phyloP scores from a whole-genome alignment of 2,113 vertebrate species.

The Arenaria interpres region DNA sequence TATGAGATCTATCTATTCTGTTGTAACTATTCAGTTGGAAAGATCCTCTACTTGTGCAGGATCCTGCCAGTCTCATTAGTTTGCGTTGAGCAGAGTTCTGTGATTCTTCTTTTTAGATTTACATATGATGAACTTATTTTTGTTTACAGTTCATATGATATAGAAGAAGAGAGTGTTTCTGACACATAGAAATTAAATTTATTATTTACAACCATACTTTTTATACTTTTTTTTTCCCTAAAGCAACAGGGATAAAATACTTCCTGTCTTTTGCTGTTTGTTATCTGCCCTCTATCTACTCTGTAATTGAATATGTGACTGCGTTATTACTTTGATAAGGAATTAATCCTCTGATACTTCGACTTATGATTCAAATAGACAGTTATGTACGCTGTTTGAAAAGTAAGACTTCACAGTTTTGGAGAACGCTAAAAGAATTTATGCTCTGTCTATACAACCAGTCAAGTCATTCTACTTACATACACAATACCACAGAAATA shows the following conservation, averaged over 20 bases:
- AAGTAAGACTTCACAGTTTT: neutral
- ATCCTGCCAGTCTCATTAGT: neutral
- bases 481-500: neutral
- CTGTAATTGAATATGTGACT: neutral
- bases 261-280: neutral
- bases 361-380: neutral
- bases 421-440: neutral
- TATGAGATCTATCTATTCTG: neutral
- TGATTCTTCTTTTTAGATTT: neutral
- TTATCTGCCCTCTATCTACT: neutral
- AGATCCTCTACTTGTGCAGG: neutral
- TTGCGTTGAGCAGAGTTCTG: neutral
- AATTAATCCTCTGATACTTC: neutral
- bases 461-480: neutral
- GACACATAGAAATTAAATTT: neutral
- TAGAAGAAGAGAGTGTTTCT: neutral
- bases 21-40: neutral
- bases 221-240: neutral
- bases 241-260: neutral
- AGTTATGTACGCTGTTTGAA: neutral
- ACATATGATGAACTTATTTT: rapidly evolving
- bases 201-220: neutral
- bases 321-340: neutral
- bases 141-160: neutral
- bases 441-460: neutral